Conservation (phyloP, 2,888 invertebrate genomes). For the Agrotis ipsilon region DNA sequence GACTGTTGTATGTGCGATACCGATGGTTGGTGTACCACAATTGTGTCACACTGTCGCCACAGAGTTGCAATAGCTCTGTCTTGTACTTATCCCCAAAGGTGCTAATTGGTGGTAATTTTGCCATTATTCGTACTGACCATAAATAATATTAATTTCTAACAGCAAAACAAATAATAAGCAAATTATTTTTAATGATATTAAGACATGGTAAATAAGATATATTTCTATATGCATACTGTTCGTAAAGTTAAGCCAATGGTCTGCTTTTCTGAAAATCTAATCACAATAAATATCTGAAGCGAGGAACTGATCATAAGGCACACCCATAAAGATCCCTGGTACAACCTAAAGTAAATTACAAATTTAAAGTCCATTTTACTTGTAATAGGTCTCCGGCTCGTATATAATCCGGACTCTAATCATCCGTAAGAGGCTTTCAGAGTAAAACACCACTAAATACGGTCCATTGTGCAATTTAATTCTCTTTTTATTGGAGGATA, state of each 20-base stretch:
- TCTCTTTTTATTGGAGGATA: slow-evolving; percentile 54
- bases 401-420: slow-evolving; percentile 42
- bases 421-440: slow-evolving; percentile 39
- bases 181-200: no score
- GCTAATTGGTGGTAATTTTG: no score
- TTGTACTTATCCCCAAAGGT: neutral
- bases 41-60: slow-evolving; percentile 16
- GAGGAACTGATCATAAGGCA: neutral
- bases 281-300: slow-evolving; percentile 20
- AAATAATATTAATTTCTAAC: no score
- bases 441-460: slow-evolving; percentile 48
- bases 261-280: slow-evolving; percentile 12
- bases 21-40: neutral
- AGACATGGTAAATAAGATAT: no score
- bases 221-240: no score
- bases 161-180: no score
- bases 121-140: neutral
- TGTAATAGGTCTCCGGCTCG: slow-evolving; percentile 23
- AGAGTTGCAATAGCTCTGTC: neutral
- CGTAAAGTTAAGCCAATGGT: neutral
- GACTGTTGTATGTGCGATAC: neutral
- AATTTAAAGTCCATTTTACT: slow-evolving; percentile 35
- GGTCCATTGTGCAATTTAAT: slow-evolving; percentile 54
- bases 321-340: slow-evolving; percentile 4
- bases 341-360: slow-evolving; percentile 17